Evolutionary conservation across 1,140 invertebrate species (phyloP).

Genomic region (Bombus consobrinus): DNA sequence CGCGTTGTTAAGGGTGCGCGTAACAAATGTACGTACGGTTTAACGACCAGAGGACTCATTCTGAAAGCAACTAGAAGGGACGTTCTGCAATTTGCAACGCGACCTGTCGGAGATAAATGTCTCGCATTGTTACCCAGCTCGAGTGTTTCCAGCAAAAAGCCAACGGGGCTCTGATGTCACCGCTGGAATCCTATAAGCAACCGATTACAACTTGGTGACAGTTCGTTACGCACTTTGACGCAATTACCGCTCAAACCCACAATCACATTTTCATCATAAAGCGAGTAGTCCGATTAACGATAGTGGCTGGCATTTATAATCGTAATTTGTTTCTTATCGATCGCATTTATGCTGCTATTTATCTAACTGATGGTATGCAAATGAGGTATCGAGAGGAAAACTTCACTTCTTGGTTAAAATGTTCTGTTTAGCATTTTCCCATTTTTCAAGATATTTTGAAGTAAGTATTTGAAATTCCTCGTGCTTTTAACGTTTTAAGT

Average conservation of each 20-base stretch:
- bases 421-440: too few relatives aligned
- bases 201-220: not conserved
- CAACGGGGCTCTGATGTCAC: not conserved
- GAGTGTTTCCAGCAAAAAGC: conserved; percentile 10
- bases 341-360: not conserved
- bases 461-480: too few relatives aligned
- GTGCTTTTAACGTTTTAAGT: too few relatives aligned
- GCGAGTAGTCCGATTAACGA: not conserved
- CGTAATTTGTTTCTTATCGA: not conserved
- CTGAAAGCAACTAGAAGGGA: conserved; percentile 25
- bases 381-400: not conserved
- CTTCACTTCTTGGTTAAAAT: too few relatives aligned
- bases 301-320: not conserved
- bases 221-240: conserved; percentile 18
- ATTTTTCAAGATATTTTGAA: too few relatives aligned
- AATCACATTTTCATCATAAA: not conserved
- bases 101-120: conserved; percentile 45
- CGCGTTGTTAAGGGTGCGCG: conserved; percentile 35
- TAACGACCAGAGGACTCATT: conserved; percentile 47
- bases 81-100: conserved; percentile 41
- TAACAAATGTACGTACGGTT: conserved; percentile 43
- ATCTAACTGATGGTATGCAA: not conserved
- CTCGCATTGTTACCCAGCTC: not conserved
- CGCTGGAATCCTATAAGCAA: conserved; percentile 6
- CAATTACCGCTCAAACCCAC: too few relatives aligned